Percentiles rank a stretch among this genome's conserved stretches.
Evolutionary conservation across 53 echinoderm and acorn worm species (phyloP).

Genomic region (Holothuria leucospilota): DNA sequence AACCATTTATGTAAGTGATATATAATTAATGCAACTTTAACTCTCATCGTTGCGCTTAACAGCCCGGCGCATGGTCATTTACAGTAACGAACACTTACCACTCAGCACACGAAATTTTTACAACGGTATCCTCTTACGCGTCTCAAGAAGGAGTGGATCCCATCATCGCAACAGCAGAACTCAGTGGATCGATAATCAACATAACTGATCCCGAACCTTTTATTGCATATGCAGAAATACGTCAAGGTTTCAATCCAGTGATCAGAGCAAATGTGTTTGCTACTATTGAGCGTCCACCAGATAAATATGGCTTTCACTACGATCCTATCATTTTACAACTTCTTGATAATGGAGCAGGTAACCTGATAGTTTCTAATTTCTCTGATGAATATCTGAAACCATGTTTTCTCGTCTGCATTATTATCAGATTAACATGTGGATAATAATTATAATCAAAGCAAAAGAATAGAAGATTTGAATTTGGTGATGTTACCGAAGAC

Average conservation of each 20-base stretch:
- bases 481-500: too few relatives aligned
- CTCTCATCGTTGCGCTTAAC: not conserved
- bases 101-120: not conserved
- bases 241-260: constrained; percentile 68
- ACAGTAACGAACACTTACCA: not conserved
- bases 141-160: constrained; percentile 52
- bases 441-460: too few relatives aligned
- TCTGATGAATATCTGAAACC: too few relatives aligned
- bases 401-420: too few relatives aligned
- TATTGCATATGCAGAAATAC: constrained; percentile 57
- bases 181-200: constrained; percentile 62
- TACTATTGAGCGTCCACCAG: constrained; percentile 53
- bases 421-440: too few relatives aligned
- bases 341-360: constrained; percentile 73
- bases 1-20: too few relatives aligned
- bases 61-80: not conserved
- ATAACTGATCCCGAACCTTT: constrained; percentile 44
- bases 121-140: constrained; percentile 57
- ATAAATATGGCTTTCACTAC: not conserved
- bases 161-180: constrained; percentile 62
- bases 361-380: too few relatives aligned
- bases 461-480: too few relatives aligned
- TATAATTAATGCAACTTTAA: too few relatives aligned
- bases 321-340: constrained; percentile 39
- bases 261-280: constrained; percentile 59